Percentiles rank a stretch among this genome's conserved stretches.
These are phyloP conservation scores for Leptopilina drosophilae DNA, from an alignment of 2,888 invertebrate species.

Conservation along the genomic window DNA sequence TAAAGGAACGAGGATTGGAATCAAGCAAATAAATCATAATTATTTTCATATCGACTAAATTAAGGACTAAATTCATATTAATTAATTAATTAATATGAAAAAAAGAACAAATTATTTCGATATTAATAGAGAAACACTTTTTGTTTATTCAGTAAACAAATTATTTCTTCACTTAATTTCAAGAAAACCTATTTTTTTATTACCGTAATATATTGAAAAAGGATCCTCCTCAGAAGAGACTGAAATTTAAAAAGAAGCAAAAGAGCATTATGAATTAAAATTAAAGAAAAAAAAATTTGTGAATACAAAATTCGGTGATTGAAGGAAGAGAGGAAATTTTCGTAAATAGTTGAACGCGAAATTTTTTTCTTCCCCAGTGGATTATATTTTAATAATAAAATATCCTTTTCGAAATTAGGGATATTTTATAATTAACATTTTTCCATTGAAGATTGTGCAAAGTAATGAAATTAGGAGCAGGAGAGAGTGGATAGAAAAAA, in stretches of 20 bases:
- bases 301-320: not conserved
- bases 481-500: too few species aligned
- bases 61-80: too few species aligned
- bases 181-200: not conserved
- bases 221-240: constrained; percentile 37
- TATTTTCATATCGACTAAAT: not conserved
- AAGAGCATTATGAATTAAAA: not conserved
- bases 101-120: too few species aligned
- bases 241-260: constrained; percentile 33
- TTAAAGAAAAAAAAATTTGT: not conserved
- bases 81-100: too few species aligned
- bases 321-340: not conserved
- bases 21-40: not conserved
- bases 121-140: too few species aligned
- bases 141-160: not conserved
- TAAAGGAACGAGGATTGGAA: not conserved
- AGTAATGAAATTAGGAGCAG: too few species aligned
- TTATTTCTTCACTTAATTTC: not conserved
- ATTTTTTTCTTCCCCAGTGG: not conserved
- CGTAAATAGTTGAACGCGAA: not conserved
- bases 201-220: constrained; percentile 38
- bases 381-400: too few species aligned
- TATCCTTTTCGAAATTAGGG: too few species aligned
- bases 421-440: too few species aligned
- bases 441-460: too few species aligned